Evolutionary conservation across 1,140 invertebrate genomes (phyloP).

Genomic region (Drosophila grimshawi): DNA sequence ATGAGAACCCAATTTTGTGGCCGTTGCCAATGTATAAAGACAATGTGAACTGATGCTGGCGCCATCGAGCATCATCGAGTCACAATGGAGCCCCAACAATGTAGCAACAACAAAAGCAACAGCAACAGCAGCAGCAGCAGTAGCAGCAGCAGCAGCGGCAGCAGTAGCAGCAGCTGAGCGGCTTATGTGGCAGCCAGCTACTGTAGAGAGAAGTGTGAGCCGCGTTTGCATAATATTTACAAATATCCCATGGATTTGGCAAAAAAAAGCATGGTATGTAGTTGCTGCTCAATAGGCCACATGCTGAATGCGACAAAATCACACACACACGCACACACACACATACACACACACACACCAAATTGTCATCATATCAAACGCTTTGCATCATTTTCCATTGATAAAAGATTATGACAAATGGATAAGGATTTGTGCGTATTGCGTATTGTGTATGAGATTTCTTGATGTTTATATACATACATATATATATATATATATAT

Average conservation of each 20-base stretch:
- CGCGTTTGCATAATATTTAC: conserved; percentile 44
- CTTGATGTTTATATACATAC: neutral
- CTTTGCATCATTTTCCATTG: conserved; percentile 18
- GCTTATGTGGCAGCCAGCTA: neutral
- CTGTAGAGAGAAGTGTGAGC: conserved; percentile 41
- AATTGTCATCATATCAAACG: conserved; percentile 35
- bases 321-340: conserved; percentile 1
- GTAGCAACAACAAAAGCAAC: no score
- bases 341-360: conserved; percentile 3
- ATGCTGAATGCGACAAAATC: conserved; percentile 1
- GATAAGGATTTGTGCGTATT: conserved; percentile 23
- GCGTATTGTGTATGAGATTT: neutral
- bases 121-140: conserved; percentile 7
- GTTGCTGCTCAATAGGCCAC: conserved; percentile 6
- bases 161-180: conserved; percentile 1
- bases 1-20: conserved; percentile 74
- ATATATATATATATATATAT: neutral
- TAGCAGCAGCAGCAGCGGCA: conserved; percentile 9
- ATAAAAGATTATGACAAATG: conserved; percentile 41
- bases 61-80: conserved; percentile 27
- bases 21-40: conserved; percentile 43
- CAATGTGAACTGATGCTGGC: conserved; percentile 26
- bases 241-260: conserved; percentile 35
- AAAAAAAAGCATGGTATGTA: conserved; percentile 13
- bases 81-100: conserved; percentile 42